Evolutionary conservation across 2,113 vertebrate species (phyloP).

Genomic region (Esox niger): DNA sequence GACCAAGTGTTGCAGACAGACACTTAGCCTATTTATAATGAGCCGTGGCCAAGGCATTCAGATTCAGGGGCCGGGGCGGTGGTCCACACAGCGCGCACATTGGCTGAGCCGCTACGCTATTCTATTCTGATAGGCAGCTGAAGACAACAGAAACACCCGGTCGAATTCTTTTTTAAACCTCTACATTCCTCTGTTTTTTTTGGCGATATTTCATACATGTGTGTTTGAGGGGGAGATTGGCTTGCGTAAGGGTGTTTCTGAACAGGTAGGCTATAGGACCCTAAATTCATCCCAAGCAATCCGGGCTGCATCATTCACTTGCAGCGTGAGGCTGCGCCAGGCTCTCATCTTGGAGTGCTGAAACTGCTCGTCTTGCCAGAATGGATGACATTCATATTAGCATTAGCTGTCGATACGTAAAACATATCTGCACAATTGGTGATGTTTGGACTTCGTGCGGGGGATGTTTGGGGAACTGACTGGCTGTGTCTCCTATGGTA

Average conservation of each 20-base stretch:
- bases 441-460: not conserved
- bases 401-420: not conserved
- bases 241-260: slow-evolving; percentile 1
- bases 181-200: slow-evolving; percentile 11
- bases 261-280: not conserved
- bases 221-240: slow-evolving; percentile 32
- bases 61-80: slow-evolving; percentile 77
- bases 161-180: not conserved
- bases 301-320: not conserved
- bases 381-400: not conserved
- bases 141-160: not conserved
- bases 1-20: slow-evolving; percentile 81
- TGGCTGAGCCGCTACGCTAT: slow-evolving; percentile 75
- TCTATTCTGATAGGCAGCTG: slow-evolving; percentile 65
- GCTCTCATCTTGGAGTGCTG: not conserved
- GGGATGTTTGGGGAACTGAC: not conserved
- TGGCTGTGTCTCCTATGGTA: too few relatives aligned
- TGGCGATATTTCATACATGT: slow-evolving; percentile 34
- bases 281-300: too few relatives aligned
- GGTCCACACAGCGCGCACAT: slow-evolving; percentile 76
- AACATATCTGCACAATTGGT: not conserved
- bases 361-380: not conserved
- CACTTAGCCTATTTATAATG: slow-evolving; percentile 86
- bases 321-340: not conserved
- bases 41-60: slow-evolving; percentile 71